A percentile compares a stretch with the other conserved stretches of the same genome.
Evolutionary conservation across 1,140 invertebrate genomes (phyloP).

Genomic region (Maconellicoccus hirsutus): DNA sequence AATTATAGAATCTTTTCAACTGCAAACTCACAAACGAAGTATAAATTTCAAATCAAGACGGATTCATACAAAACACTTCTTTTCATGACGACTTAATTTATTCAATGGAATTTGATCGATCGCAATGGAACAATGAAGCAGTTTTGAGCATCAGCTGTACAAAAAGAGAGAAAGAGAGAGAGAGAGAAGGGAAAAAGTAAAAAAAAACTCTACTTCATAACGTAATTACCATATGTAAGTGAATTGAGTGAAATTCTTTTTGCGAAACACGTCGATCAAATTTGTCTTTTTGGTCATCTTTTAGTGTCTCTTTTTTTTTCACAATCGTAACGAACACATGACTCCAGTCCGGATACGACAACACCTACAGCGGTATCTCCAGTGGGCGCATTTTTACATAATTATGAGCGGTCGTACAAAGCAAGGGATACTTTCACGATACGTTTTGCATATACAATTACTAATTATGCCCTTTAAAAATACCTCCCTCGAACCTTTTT

Average conservation of each 20-base stretch:
- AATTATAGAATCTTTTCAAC: too few species aligned
- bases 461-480: conserved; percentile 5
- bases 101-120: background rate
- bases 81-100: background rate
- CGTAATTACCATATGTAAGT: background rate
- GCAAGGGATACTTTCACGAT: conserved; percentile 3
- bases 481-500: background rate
- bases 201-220: background rate
- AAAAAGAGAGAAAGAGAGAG: too few species aligned
- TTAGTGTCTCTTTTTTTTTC: background rate
- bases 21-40: too few species aligned
- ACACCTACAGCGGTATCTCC: background rate
- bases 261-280: background rate
- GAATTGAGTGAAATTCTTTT: background rate
- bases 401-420: background rate
- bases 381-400: conserved; percentile 3
- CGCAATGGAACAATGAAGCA: background rate
- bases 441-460: conserved; percentile 9
- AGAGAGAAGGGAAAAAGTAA: background rate
- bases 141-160: background rate
- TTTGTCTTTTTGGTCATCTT: conserved; percentile 9
- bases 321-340: conserved; percentile 7
- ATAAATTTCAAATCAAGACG: too few species aligned
- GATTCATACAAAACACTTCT: background rate
- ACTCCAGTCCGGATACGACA: background rate